A percentile compares a stretch with the other conserved stretches of the same genome.
phyloP scores from a whole-genome alignment of 2,888 invertebrate genomes.

The Drosophila limbata region DNA sequence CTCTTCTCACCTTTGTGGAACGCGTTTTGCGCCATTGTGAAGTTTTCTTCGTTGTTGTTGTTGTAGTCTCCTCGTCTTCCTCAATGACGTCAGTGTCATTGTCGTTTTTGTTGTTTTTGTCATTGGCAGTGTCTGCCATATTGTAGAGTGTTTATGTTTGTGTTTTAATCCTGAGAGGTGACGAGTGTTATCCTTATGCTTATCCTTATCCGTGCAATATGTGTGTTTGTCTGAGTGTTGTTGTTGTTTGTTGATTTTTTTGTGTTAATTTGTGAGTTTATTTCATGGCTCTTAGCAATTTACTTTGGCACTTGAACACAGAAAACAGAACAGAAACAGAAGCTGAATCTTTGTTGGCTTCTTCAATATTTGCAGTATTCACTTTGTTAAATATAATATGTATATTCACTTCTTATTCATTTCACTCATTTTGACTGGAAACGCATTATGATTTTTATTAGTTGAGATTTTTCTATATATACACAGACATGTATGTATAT shows the following conservation, averaged over 20 bases:
- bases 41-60: slow-evolving; percentile 72
- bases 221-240: slow-evolving; percentile 8
- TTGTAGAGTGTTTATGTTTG: slow-evolving; percentile 63
- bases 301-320: slow-evolving; percentile 46
- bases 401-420: slow-evolving; percentile 39
- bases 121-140: slow-evolving; percentile 76
- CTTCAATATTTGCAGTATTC: slow-evolving; percentile 49
- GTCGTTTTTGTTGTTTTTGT: slow-evolving; percentile 53
- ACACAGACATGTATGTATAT: slow-evolving; percentile 11
- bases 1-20: slow-evolving; percentile 71
- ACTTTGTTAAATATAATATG: slow-evolving; percentile 31
- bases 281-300: slow-evolving; percentile 66
- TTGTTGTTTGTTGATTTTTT: slow-evolving; percentile 19
- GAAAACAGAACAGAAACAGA: slow-evolving; percentile 19
- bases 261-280: slow-evolving; percentile 60
- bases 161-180: slow-evolving; percentile 63
- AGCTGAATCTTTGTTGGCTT: slow-evolving; percentile 24
- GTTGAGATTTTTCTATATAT: slow-evolving; percentile 36
- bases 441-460: slow-evolving; percentile 60
- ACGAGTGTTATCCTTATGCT: slow-evolving; percentile 60
- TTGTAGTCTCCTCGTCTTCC: slow-evolving; percentile 69
- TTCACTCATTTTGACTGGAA: slow-evolving; percentile 62
- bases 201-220: slow-evolving; percentile 41
- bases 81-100: slow-evolving; percentile 66
- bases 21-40: slow-evolving; percentile 81